Base-by-base conservation (phyloP, 2,888 invertebrate genomes). In the Thelaira solivaga region DNA sequence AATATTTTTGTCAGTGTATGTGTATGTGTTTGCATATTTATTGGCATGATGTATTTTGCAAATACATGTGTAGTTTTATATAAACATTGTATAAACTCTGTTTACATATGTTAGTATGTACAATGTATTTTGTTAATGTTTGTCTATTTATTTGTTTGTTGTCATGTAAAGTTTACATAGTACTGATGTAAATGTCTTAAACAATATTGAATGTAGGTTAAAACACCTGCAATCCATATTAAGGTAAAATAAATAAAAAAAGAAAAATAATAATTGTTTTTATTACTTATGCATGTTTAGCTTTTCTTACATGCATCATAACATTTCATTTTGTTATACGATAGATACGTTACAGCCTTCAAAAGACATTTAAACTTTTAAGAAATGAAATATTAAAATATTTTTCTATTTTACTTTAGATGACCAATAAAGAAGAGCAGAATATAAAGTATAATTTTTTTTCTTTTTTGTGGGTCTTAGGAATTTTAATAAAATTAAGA, bases 191-290 rank as follows among this genome's bases (percentile, higher is more conserved):
- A 69, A 59, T 51, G 29, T 69, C 41, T 26, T 31, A 22, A 22
- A 49, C 41, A 47, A 36, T 29, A 49, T 36, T 39, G 16, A 51
- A 61, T 71, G 39, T 51, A 71, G 59, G 61, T 61, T 61, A 61
- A 71, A 59, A 61, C 34, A 51, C 61, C 69, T 51, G 43, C 59
- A 71, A 11, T 41, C 49, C 49, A 26, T 59, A 47, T 57, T 47
- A 39, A 57, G 49, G 68, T 59, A n/a, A 49, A 67, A 67, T 13
- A 41, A 34, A 59, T n/a, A n/a, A n/a, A n/a, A n/a, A n/a, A n/a
- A n/a, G n/a, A n/a, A n/a, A n/a, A n/a, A n/a, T n/a, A 62, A 39
- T 47, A 57, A 20, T 53, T 53, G 20, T 36, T 20, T 62, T 10
- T 39, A 39, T 39, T 24, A 26, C 13, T 13, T 67, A 57, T 47